phyloP scores from a whole-genome alignment of 2,888 invertebrate species.

The Allophyes oxyacanthae region DNA sequence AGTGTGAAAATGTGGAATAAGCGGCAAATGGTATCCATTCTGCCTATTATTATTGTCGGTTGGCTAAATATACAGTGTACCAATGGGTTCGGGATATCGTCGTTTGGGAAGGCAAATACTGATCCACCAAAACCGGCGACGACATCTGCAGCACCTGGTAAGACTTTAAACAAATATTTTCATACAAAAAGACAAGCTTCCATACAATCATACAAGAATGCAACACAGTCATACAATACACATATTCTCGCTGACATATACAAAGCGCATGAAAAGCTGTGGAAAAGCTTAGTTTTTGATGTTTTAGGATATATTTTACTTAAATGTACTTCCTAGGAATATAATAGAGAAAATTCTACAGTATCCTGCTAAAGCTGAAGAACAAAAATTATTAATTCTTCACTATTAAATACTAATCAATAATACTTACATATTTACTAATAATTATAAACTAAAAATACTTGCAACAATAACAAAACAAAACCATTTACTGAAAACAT shows the following conservation, averaged over 20 bases:
- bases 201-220: constrained; percentile 34
- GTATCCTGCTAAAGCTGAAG: background rate
- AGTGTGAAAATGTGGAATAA: constrained; percentile 53
- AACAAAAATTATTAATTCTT: no score
- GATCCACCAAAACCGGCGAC: constrained; percentile 80
- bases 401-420: background rate
- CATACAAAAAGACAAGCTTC: constrained; percentile 34
- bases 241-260: constrained; percentile 11
- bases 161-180: constrained; percentile 60
- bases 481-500: no score
- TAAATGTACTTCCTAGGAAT: constrained; percentile 25
- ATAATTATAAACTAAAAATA: no score
- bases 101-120: constrained; percentile 83
- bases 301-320: constrained; percentile 14
- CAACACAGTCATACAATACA: constrained; percentile 34
- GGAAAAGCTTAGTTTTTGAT: constrained; percentile 22
- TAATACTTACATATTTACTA: no score
- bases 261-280: constrained; percentile 25
- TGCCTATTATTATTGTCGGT: constrained; percentile 65
- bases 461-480: no score
- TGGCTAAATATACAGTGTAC: constrained; percentile 65
- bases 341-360: constrained; percentile 1
- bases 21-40: constrained; percentile 44
- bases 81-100: constrained; percentile 79
- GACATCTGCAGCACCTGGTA: constrained; percentile 80